Base-by-base conservation (phyloP, 2,888 invertebrate genomes). In the Shargacucullia verbasci region DNA sequence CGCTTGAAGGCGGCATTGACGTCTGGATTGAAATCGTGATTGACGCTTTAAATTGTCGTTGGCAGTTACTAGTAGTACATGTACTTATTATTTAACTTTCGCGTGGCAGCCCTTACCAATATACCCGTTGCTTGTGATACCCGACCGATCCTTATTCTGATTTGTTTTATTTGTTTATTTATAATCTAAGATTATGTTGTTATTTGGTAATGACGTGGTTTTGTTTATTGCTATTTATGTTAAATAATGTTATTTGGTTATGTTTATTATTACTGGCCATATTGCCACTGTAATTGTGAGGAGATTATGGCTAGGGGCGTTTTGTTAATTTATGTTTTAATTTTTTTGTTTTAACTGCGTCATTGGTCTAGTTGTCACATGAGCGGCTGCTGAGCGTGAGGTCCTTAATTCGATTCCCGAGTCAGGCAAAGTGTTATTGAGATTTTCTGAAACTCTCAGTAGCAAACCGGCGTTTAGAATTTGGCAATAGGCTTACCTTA, bases 111-210 rank as follows among this genome's bases (percentile, higher is more conserved):
- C 73, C 73, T 73, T 40, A 2, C 27, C 20, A 4, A 9, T 1
- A 8, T 0, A 15, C 40, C 39, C 41, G 48, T 61, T 33, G 25
- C 13, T 37, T 46, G 31, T 54, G 59, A 59, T 72, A 63, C 57
- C 20, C 46, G 48, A 20, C 58, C 56, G 47, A 72, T 67, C 53
- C 49, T 50, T 46, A 20, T 2, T 15, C 25, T 59, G 59, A 73
- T 81, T 81, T 79, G 53, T 68, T 69, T 67, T 83, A 79, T 84
- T 85, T 86, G 82, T 84, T 86, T 84, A 84, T 79, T 81, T 78
- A 56, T 43, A 57, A 25, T 63, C 41, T 54, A 31, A 58, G 62
- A 76, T 76, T 62, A 73, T 70, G 59, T 65, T 70, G 64, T 74
- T 56, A n/a, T 48, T 14, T 34, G 15, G 13, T 73, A 73, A 72